These are phyloP conservation scores for Phyto melanocephala DNA, from an alignment of 2,888 invertebrate genomes.

Conservation along the genomic window DNA sequence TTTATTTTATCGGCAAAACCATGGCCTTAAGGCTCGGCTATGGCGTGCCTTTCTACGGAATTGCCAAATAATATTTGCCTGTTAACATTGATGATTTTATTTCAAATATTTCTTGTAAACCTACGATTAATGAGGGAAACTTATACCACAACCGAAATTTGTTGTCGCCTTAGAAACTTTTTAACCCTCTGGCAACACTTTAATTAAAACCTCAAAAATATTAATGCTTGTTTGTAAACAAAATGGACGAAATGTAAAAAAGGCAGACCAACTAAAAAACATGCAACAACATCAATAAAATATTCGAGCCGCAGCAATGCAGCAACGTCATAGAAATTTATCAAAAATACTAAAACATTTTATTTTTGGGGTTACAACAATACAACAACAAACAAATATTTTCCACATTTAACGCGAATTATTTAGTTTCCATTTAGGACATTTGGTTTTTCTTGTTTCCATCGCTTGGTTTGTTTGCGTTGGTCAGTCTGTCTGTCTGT, in stretches of 20 bases:
- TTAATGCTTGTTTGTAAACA: slow-evolving; percentile 29
- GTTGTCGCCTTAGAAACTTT: no score
- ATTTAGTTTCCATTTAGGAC: slow-evolving; percentile 37
- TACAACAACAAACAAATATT: slow-evolving; percentile 6
- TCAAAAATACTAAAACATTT: slow-evolving; percentile 13
- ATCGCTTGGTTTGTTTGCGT: slow-evolving; percentile 6
- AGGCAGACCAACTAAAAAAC: neutral
- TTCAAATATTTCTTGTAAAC: no score
- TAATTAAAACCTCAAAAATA: slow-evolving; percentile 6
- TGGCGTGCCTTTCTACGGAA: no score
- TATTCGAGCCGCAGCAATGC: slow-evolving; percentile 12
- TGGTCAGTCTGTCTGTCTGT: neutral
- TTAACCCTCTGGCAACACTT: no score
- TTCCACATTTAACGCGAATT: slow-evolving; percentile 30
- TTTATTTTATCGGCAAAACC: no score
- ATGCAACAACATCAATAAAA: neutral
- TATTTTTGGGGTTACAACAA: neutral
- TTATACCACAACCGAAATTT: no score
- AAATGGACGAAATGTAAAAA: slow-evolving; percentile 25
- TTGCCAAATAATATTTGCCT: no score
- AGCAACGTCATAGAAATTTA: slow-evolving; percentile 25
- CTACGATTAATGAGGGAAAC: no score
- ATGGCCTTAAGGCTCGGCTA: no score
- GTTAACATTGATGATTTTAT: no score
- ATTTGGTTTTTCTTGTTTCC: no score